Evolutionary conservation across 2,888 invertebrate species (phyloP), one percentile per base, ranked within the genome.

Genomic region (Acanthococcus lagerstroemiae): DNA sequence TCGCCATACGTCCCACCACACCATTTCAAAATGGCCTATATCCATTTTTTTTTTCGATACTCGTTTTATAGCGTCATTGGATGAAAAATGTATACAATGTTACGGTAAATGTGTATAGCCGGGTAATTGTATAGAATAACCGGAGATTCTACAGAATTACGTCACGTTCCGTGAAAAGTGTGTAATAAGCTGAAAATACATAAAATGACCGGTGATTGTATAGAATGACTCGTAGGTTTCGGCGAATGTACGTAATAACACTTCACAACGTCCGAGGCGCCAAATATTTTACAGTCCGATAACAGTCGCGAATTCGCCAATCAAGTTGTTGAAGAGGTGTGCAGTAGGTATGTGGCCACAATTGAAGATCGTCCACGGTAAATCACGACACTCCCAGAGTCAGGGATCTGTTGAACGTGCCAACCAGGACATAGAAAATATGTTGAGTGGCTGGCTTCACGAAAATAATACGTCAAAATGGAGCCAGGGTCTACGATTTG

Each of bases 401-500:
- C n/a, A n/a, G n/a, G n/a, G n/a, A n/a, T n/a, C n/a, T 56, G 74
- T 76, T 24, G 73, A 75, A 69, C 68, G 74, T 46, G 72, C 73
- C 12, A 75, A 75, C 61, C 74, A 75, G 69, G 75, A 75, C 68
- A 72, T 76, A 19, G 70, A 75, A 70, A 75, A 75, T 54, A 76
- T 76, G 72, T 27, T 75, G 5, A 55, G 21, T 7, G 54, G 67
- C 25, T 78, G 76, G 76, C 68, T 77, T 73, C 68, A 70, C 45
- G 71, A 71, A 46, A 74, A 75, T 52, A 70, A 73, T 17, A 72
- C 71, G 5, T 72, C 57, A 37, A 74, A 75, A 67, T 78, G 77
- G 77, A 73, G 73, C n/a, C 73, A 76, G 70, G 77, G 77, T 15
- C 69, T 77, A 58, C 58, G 69, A 37, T 77, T 76, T 70, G 71